Evolutionary conservation across 1,140 invertebrate species (phyloP).

Genomic region (Dreissena polymorpha): DNA sequence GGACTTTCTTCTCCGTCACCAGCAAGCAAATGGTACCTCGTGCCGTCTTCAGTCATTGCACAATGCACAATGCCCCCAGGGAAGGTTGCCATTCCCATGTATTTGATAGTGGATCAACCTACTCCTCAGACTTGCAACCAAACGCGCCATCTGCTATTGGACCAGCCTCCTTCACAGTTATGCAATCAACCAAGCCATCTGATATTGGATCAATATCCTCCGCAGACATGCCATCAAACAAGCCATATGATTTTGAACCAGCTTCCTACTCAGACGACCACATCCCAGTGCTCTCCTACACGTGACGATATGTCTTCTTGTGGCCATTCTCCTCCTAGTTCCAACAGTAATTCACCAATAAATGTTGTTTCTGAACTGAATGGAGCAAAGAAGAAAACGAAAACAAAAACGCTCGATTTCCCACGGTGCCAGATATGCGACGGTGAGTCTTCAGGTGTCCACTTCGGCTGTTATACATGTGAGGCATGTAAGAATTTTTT

Average conservation of each 20-base stretch:
- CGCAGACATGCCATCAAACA: background rate
- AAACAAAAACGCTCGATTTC: slow-evolving; percentile 44
- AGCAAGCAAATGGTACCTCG: background rate
- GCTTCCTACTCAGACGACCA: too few relatives aligned
- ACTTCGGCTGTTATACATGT: slow-evolving; percentile 81
- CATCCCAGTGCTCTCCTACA: background rate
- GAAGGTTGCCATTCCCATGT: background rate
- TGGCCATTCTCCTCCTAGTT: background rate
- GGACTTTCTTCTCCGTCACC: background rate
- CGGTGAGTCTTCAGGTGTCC: slow-evolving; percentile 79
- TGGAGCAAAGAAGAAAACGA: background rate
- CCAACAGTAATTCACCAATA: background rate
- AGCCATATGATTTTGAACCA: too few relatives aligned
- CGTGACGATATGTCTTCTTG: background rate
- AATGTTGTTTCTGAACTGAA: background rate
- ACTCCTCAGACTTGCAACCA: background rate
- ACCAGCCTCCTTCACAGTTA: too few relatives aligned
- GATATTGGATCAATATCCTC: background rate
- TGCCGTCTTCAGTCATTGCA: background rate
- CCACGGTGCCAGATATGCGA: slow-evolving; percentile 79
- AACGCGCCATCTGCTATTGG: background rate
- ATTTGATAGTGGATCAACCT: background rate
- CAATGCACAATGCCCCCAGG: background rate
- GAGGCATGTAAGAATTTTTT: slow-evolving; percentile 81
- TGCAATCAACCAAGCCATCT: background rate